Base-by-base conservation (phyloP, 2,797 vertebrate species). In the Syngnathus acus region DNA sequence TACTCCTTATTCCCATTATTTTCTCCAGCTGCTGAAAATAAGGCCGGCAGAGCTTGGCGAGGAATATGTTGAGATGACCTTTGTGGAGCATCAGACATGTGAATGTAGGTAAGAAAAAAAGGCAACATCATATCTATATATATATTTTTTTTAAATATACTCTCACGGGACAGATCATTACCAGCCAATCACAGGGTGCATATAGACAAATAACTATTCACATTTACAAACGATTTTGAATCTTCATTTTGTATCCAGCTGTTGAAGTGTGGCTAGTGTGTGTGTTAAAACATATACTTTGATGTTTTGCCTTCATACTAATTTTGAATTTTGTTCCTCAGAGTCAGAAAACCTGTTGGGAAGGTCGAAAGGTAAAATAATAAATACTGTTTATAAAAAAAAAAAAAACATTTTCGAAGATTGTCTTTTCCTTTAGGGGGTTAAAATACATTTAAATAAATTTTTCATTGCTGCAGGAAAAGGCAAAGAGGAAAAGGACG, bases 41-140 rank as follows among this genome's bases (percentile, higher is more conserved):
- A 90, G 89, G 71, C 90, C 92, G 47, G 89, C 86, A 1, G 90
- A 91, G 45, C 87, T 89, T n/a, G 89, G 75, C 65, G 86, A 91
- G 67, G 91, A 93, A 77, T 96, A 94, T 3, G 92, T 94, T 84
- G 93, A 97, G 86, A 91, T 96, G 93, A 85, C 84, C 0, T 98
- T 98, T 92, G 90, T 92, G 2, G 94, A 97, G 89, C 95, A 98
- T 68, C 91, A 88, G 86, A 87, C 87, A 87, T 98, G 96, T 81
- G 92, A 93, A 86, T 98, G 96, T 95, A 96, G 94, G 96, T 98
- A 93, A 89, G 91, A 88, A 82, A 78, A 82, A 73, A 26, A n/a
- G 38, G 55, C 76, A 48, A 67, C 55, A 69, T 72, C 23, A 75
- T 70, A 48, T 53, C 71, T 69, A 66, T 60, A 37, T 53, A 37